Evolutionary conservation across 2,797 vertebrate species (phyloP).

Genomic region (Etheostoma perlongum): DNA sequence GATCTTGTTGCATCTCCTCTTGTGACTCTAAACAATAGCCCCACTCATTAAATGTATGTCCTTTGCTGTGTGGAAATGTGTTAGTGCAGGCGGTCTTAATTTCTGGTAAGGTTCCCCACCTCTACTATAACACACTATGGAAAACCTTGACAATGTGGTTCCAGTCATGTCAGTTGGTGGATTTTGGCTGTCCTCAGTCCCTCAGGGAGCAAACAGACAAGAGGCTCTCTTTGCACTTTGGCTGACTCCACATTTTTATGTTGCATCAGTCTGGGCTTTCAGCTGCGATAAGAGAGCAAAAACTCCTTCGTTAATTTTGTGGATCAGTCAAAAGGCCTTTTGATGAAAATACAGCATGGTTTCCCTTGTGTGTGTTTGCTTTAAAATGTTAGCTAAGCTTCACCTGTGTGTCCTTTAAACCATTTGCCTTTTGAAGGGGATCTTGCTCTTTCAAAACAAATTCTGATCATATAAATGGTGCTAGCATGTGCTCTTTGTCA

Average conservation of each 20-base stretch:
- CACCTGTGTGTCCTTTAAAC: neutral
- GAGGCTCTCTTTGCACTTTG: slow-evolving; percentile 25
- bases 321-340: neutral
- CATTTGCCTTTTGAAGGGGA: neutral
- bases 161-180: neutral
- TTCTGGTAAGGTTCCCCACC: neutral
- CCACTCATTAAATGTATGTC: neutral
- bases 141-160: neutral
- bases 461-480: slow-evolving; percentile 1
- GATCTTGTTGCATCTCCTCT: slow-evolving; percentile 18
- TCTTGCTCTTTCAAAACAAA: slow-evolving; percentile 2
- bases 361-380: neutral
- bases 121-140: neutral
- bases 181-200: neutral
- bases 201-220: slow-evolving; percentile 8
- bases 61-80: neutral
- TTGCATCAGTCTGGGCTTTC: slow-evolving; percentile 29
- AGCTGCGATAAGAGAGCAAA: slow-evolving; percentile 16
- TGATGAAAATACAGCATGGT: neutral
- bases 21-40: neutral
- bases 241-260: slow-evolving; percentile 16
- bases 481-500: neutral
- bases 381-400: neutral
- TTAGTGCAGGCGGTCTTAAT: neutral
- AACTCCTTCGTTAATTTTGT: neutral